Evolutionary conservation across 2,888 invertebrate genomes (phyloP).

Genomic region (Dusona sp.): DNA sequence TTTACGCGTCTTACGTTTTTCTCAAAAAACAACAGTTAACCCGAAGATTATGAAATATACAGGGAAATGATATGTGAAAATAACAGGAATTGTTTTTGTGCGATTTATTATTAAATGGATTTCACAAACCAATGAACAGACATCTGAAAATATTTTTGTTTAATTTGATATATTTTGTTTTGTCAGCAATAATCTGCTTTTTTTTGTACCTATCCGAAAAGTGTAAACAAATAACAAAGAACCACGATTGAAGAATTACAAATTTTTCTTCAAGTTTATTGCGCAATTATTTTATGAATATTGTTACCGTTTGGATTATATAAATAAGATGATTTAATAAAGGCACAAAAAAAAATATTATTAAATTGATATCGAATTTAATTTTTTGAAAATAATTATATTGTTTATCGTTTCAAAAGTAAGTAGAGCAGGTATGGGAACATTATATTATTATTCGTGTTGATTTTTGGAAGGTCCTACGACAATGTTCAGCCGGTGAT

Average conservation of each 20-base stretch:
- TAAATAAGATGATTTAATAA: not conserved
- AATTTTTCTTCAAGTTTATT: not conserved
- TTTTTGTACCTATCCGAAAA: not conserved
- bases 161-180: not conserved
- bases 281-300: not conserved
- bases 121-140: not conserved
- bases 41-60: not conserved
- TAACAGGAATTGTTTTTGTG: not conserved
- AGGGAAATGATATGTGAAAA: not conserved
- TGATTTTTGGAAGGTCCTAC: not conserved
- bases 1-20: not conserved
- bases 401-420: not conserved
- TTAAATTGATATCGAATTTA: not conserved
- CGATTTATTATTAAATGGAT: not conserved
- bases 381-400: not conserved
- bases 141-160: not conserved
- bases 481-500: conserved; percentile 15
- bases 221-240: not conserved
- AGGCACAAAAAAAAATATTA: not conserved
- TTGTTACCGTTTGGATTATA: not conserved
- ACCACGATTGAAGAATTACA: not conserved
- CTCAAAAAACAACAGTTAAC: not conserved
- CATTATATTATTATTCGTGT: not conserved
- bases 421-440: not conserved
- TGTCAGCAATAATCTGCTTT: not conserved